phyloP scores from a whole-genome alignment of 2,888 invertebrate species.

The Harpagoxenus sublaevis region DNA sequence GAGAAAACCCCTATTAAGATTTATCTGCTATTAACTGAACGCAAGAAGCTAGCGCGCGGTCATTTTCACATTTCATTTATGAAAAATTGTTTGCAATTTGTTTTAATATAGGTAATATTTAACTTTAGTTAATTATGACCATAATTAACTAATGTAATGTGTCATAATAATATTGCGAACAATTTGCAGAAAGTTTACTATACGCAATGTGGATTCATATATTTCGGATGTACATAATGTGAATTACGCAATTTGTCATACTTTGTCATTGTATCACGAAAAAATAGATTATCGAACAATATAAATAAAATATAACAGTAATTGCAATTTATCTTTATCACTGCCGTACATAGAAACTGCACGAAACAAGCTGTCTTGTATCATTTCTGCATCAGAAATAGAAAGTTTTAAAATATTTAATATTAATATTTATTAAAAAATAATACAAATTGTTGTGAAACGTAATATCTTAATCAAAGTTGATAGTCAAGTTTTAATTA shows the following conservation, averaged over 20 bases:
- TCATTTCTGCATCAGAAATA: neutral
- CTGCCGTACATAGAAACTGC: no score
- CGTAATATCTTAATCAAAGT: no score
- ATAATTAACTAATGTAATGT: neutral
- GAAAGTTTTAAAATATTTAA: neutral
- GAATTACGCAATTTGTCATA: constrained; percentile 34
- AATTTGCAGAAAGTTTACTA: constrained; percentile 16
- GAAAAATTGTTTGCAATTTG: neutral
- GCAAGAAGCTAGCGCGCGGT: neutral
- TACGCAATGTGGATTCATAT: neutral
- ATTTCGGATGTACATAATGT: constrained; percentile 50
- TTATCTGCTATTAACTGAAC: neutral
- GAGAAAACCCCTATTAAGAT: neutral
- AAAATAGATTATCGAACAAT: constrained; percentile 38
- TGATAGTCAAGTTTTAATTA: no score
- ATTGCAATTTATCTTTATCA: no score
- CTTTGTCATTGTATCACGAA: neutral
- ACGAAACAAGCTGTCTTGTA: neutral
- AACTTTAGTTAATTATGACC: neutral
- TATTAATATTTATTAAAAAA: no score
- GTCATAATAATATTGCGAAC: neutral
- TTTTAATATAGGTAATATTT: constrained; percentile 1
- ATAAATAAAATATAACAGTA: no score
- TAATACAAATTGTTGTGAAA: no score
- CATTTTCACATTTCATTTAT: neutral